phyloP scores from a whole-genome alignment of 1,140 invertebrate genomes.

The Halesus radiatus region DNA sequence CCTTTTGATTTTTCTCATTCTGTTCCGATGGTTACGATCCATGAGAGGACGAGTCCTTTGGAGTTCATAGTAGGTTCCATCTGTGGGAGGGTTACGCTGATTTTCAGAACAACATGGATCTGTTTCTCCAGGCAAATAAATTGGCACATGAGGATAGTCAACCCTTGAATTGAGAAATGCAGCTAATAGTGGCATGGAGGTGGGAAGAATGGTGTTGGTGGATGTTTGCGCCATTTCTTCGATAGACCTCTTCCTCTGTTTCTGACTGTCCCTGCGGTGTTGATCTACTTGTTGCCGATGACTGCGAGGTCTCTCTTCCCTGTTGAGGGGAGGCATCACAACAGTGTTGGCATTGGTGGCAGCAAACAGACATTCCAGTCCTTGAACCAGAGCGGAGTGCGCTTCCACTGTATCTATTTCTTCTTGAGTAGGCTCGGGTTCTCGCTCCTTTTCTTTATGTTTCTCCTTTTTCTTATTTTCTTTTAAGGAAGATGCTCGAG shows the following conservation, averaged over 20 bases:
- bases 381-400: constrained; percentile 69
- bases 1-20: constrained; percentile 68
- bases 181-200: constrained; percentile 74
- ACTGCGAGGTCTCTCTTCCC: constrained; percentile 63
- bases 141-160: constrained; percentile 68
- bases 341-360: constrained; percentile 69
- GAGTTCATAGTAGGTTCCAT: constrained; percentile 42
- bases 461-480: constrained; percentile 69
- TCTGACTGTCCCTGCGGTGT: constrained; percentile 65
- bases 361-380: constrained; percentile 68
- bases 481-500: constrained; percentile 67
- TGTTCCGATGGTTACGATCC: constrained; percentile 68
- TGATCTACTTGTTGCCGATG: constrained; percentile 64
- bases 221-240: constrained; percentile 75
- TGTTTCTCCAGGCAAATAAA: constrained; percentile 61
- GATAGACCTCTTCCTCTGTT: constrained; percentile 67
- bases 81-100: not conserved
- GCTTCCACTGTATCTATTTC: constrained; percentile 67
- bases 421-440: constrained; percentile 56
- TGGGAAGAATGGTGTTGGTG: constrained; percentile 75
- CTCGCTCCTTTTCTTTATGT: constrained; percentile 66
- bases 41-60: constrained; percentile 66
- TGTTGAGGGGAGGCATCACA: constrained; percentile 66
- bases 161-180: constrained; percentile 74
- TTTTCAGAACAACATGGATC: constrained; percentile 56